Base-by-base conservation (phyloP, 2,797 vertebrate genomes). In the Mastacembelus armatus region DNA sequence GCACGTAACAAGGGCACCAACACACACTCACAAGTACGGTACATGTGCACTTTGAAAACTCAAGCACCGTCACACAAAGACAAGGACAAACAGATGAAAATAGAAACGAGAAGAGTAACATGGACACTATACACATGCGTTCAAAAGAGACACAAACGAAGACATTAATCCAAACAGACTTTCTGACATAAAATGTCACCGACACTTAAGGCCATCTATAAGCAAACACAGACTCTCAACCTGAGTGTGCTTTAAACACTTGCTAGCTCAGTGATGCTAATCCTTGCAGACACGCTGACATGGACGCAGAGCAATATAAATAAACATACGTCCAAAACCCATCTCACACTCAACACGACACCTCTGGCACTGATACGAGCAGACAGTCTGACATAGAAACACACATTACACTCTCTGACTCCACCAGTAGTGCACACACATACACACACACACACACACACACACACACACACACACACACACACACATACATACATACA, bases 271-370 rank as follows among this genome's bases (percentile, higher is more conserved):
- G 27, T 81, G 86, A 88, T 35, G 30, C 58, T 88, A 77, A 91
- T 88, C 77, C 44, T 1, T 2, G 15, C 47, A 80, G 88, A 85
- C 83, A 61, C 69, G 85, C 30, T 84, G 86, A 81, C 79, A 86
- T 40, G 15, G 78, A 77, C 48, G 52, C 72, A 64, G 42, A 15
- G 76, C 40, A 65, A 70, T 64, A 80, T 71, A 88, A 82, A 87
- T 69, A 83, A 85, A 85, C 81, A 80, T 71, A 70, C 58, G 55
- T 77, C 65, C 78, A 62, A 63, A 78, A 59, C 66, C 67, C 64
- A 59, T 63, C 70, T 65, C 60, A 39, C 63, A 78, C 30, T 42
- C 50, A 55, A 54, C 50, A 33, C 57, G 58, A 49, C 70, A 84
- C 39, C 39, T 56, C 58, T 65, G 64, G 74, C 66, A 68, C 32